A percentile compares a stretch with the other conserved stretches of the same genome.
These are phyloP conservation scores for Notocelia uddmanniana DNA, from an alignment of 2,888 invertebrate genomes.

Conservation along the genomic window DNA sequence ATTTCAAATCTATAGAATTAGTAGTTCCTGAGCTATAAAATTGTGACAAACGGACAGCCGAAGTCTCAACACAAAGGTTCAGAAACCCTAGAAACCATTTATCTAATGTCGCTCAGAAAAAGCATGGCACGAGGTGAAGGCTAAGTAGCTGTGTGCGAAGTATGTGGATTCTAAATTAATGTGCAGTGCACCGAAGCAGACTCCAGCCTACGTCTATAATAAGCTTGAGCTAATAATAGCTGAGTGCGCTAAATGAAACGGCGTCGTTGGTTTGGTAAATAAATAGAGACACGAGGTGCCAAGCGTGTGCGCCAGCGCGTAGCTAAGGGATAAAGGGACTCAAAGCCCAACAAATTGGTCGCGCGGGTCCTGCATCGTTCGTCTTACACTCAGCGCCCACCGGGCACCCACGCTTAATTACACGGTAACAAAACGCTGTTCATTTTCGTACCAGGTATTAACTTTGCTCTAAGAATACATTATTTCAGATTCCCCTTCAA, in stretches of 20 bases:
- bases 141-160: not conserved
- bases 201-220: conserved; percentile 66
- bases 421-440: not conserved
- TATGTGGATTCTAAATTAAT: not conserved
- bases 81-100: no score
- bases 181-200: conserved; percentile 50
- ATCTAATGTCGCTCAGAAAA: not conserved
- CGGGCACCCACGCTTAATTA: conserved; percentile 2
- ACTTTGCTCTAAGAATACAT: not conserved
- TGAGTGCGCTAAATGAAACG: conserved; percentile 58
- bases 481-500: no score
- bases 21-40: no score
- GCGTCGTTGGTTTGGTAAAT: conserved; percentile 66
- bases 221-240: conserved; percentile 70
- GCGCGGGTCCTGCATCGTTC: not conserved
- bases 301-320: conserved; percentile 52
- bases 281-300: conserved; percentile 62
- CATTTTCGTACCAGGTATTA: not conserved
- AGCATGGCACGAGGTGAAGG: not conserved
- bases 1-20: no score
- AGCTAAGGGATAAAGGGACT: not conserved
- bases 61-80: no score
- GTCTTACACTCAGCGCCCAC: not conserved
- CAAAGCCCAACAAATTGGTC: conserved; percentile 2
- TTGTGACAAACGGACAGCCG: no score